A percentile compares a stretch with the other conserved stretches of the same genome.
These are phyloP conservation scores for Lithophane semibrunnea DNA, from an alignment of 2,888 invertebrate genomes.

Conservation along the genomic window DNA sequence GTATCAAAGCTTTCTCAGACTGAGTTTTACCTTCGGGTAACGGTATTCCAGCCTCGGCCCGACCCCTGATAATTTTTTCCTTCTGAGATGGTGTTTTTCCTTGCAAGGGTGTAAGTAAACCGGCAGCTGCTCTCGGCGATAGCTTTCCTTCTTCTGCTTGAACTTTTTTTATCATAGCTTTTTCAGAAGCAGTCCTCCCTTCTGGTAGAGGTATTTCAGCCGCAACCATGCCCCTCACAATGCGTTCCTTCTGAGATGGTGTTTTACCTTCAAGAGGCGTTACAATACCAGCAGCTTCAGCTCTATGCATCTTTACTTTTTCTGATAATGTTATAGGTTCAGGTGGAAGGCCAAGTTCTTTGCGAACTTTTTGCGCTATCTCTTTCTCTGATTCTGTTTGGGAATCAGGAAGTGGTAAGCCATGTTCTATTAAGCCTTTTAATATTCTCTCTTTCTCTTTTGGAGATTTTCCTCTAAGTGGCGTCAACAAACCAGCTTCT, in stretches of 20 bases:
- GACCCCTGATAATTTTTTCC: slow-evolving; percentile 41
- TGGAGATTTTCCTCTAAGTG: slow-evolving; percentile 65
- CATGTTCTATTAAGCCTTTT: slow-evolving; percentile 56
- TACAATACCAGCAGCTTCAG: slow-evolving; percentile 67
- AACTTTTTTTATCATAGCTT: slow-evolving; percentile 31
- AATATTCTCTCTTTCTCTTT: slow-evolving; percentile 66
- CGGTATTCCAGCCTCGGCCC: slow-evolving; percentile 48
- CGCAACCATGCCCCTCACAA: slow-evolving; percentile 29
- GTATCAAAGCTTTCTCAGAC: slow-evolving; percentile 45
- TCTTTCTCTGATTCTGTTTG: slow-evolving; percentile 44
- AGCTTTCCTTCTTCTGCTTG: slow-evolving; percentile 42
- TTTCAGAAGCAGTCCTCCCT: slow-evolving; percentile 42
- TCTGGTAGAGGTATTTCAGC: slow-evolving; percentile 33
- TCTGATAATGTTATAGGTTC: slow-evolving; percentile 65
- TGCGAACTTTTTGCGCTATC: slow-evolving; percentile 41
- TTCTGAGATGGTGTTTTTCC: slow-evolving; percentile 45
- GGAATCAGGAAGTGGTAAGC: slow-evolving; percentile 54
- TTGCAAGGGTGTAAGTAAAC: slow-evolving; percentile 43
- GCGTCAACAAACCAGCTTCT: slow-evolving; percentile 59
- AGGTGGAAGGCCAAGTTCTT: slow-evolving; percentile 52
- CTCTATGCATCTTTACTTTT: slow-evolving; percentile 67
- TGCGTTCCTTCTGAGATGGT: slow-evolving; percentile 51
- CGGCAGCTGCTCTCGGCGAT: slow-evolving; percentile 23
- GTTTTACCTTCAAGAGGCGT: slow-evolving; percentile 73
- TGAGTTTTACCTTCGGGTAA: slow-evolving; percentile 47